A percentile compares a stretch with the other conserved stretches of the same genome.
phyloP scores from a whole-genome alignment of 2,797 vertebrate species.

The Chelon auratus region DNA sequence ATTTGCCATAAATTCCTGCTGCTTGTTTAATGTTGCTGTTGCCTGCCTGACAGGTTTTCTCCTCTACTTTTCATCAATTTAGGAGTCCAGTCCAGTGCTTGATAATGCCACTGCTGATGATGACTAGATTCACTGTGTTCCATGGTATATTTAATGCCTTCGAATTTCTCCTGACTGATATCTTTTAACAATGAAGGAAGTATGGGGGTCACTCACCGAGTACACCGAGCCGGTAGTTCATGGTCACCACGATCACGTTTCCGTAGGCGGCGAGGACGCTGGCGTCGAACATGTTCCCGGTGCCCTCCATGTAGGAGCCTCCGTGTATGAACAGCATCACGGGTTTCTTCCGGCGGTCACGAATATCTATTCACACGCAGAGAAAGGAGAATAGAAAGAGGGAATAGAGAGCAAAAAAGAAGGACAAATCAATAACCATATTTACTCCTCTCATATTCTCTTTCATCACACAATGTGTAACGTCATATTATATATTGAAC shows the following conservation, averaged over 20 bases:
- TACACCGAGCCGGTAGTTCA: slow-evolving; percentile 95
- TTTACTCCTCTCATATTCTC: slow-evolving; percentile 46
- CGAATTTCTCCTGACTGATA: too few relatives aligned
- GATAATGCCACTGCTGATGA: too few relatives aligned
- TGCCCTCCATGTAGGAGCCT: slow-evolving; percentile 97
- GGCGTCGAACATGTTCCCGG: slow-evolving; percentile 96
- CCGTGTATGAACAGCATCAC: slow-evolving; percentile 98
- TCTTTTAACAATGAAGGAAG: neutral
- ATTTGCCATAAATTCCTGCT: too few relatives aligned
- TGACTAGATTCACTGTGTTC: too few relatives aligned
- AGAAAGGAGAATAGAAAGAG: slow-evolving; percentile 13
- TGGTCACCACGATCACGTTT: slow-evolving; percentile 95
- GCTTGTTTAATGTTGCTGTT: too few relatives aligned
- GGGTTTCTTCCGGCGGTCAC: slow-evolving; percentile 93
- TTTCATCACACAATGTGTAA: slow-evolving; percentile 61
- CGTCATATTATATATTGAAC: slow-evolving; percentile 39
- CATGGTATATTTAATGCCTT: too few relatives aligned
- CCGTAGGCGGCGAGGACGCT: slow-evolving; percentile 95
- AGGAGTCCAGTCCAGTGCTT: too few relatives aligned
- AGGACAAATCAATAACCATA: slow-evolving; percentile 53
- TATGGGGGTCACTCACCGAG: slow-evolving; percentile 86
- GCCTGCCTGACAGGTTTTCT: too few relatives aligned
- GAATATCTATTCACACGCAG: slow-evolving; percentile 86
- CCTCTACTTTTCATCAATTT: too few relatives aligned
- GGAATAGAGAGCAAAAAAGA: neutral